Evolutionary conservation across 2,797 vertebrate genomes (phyloP), one percentile per base, ranked within the genome.

Genomic region (Fratercula arctica): DNA sequence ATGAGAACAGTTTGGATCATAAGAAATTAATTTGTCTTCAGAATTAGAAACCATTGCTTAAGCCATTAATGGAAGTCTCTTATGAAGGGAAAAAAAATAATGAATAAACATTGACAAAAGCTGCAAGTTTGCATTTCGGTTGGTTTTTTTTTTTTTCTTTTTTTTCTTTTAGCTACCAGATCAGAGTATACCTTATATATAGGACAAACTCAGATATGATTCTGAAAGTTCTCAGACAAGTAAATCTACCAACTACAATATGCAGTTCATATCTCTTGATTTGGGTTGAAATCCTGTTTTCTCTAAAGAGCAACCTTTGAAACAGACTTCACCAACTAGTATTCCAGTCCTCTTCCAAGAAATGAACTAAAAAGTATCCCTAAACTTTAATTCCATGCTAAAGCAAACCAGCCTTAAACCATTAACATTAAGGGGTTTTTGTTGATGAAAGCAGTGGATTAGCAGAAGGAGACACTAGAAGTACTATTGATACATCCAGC

Each of bases 291-390:
- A 25, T 85, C 13, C 26, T 56, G 3, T 53, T 89, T 64, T 53
- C 53, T 79, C 95, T 95, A 53, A 74, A 78, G 59, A 45, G 31
- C 61, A 90, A 50, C 57, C 33, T 91, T 57, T 80, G n/a, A 96
- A 88, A 94, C 7, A 46, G 85, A 5, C 9, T 63, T 77, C 53
- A 96, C 51, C 63, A 91, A 94, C 31, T 50, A n/a, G 61, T 75
- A 92, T 80, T 95, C 14, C 53, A 94, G n/a, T 70, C 95, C n/a
- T 43, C n/a, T 90, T 67, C 53, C 23, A 86, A 64, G 8, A 56
- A 88, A 70, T 46, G 33, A 83, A 91, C 37, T 84, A 76, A 93
- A 95, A 75, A 54, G 39, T 45, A 43, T n/a, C 15, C 35, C 21
- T 78, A 95, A 91, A 35, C 48, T 57, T 93, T 41, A 96, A 70